Percentiles rank a stretch among this genome's conserved stretches.
Evolutionary conservation across 2,888 invertebrate genomes (phyloP).

Genomic region (Apoderus coryli): DNA sequence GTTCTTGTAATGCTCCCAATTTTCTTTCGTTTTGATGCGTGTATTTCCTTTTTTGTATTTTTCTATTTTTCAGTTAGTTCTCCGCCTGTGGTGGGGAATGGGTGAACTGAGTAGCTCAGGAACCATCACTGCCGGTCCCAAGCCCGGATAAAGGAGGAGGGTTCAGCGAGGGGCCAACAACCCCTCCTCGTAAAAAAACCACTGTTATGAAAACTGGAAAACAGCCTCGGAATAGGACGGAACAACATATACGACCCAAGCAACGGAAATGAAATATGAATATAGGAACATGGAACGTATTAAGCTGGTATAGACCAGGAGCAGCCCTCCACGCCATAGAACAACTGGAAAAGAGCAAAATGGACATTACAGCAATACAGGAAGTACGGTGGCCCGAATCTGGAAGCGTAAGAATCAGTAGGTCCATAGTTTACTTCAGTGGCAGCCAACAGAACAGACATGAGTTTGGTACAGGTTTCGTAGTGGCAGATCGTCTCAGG

Average conservation of each 20-base stretch:
- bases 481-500: too few relatives aligned
- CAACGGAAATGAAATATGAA: slow-evolving; percentile 8
- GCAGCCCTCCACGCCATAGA: slow-evolving; percentile 5
- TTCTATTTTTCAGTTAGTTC: too few relatives aligned
- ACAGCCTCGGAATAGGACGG: slow-evolving; percentile 13
- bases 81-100: too few relatives aligned
- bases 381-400: slow-evolving; percentile 1
- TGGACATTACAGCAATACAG: slow-evolving; percentile 3
- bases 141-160: slow-evolving; percentile 6
- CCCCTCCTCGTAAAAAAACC: slow-evolving; percentile 2
- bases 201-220: slow-evolving; percentile 5
- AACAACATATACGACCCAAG: slow-evolving; percentile 7
- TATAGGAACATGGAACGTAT: slow-evolving; percentile 11
- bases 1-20: too few relatives aligned
- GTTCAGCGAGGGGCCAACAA: slow-evolving; percentile 7
- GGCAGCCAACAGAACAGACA: too few relatives aligned
- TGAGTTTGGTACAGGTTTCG: too few relatives aligned
- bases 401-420: too few relatives aligned
- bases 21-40: too few relatives aligned
- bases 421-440: too few relatives aligned
- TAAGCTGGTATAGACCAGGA: too few relatives aligned
- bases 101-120: too few relatives aligned
- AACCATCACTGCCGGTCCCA: slow-evolving; percentile 5
- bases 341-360: slow-evolving; percentile 6
- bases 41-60: too few relatives aligned